These are phyloP conservation scores for Propithecus coquereli DNA, from an alignment of 2,113 vertebrate genomes.

Conservation along the genomic window DNA sequence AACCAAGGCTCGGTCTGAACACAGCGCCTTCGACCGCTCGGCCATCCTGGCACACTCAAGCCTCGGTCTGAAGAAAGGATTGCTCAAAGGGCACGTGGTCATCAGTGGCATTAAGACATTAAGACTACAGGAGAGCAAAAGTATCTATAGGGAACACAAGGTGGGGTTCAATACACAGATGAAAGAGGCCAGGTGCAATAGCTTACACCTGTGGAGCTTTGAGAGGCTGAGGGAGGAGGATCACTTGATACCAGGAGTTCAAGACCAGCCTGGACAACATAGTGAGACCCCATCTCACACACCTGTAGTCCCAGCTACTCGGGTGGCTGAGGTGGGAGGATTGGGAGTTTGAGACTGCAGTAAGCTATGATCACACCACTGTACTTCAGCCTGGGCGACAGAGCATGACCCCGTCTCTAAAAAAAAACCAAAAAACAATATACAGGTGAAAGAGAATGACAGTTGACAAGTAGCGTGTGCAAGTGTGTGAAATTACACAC, in stretches of 20 bases:
- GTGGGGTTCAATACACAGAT: no score
- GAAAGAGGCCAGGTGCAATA: no score
- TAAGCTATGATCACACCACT: neutral
- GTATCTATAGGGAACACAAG: neutral
- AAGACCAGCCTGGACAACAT: neutral
- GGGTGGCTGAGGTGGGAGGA: neutral
- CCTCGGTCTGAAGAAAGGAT: neutral
- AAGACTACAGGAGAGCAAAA: neutral
- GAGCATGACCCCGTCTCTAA: neutral
- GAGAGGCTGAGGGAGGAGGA: neutral
- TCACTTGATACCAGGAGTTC: neutral
- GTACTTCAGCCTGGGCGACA: no score
- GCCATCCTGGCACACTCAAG: neutral
- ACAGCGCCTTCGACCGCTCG: no score
- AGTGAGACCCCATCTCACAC: neutral
- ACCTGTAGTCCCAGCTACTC: no score
- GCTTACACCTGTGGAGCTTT: neutral
- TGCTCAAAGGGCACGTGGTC: neutral
- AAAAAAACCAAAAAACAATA: no score
- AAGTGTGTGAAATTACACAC: accelerated
- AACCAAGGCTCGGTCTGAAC: neutral
- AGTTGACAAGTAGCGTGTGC: no score
- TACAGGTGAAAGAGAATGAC: neutral
- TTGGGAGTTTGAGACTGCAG: neutral
- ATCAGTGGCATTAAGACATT: neutral